Conservation (phyloP, 2,888 invertebrate genomes). For the Polydrusus cervinus region DNA sequence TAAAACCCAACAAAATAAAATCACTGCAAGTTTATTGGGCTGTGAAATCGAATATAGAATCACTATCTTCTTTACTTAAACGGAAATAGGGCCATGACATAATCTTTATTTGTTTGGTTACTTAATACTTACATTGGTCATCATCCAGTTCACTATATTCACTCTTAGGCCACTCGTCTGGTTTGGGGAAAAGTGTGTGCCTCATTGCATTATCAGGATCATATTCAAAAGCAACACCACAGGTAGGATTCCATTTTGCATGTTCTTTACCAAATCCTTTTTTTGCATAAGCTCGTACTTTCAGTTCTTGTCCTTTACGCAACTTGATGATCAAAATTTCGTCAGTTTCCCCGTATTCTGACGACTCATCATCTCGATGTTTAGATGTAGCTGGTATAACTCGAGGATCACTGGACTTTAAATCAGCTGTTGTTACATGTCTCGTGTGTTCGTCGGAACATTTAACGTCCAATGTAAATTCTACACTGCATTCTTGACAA, state of each 20-base stretch:
- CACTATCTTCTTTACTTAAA: too few relatives aligned
- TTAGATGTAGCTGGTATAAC: slow-evolving; percentile 96
- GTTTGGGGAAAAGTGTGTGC: slow-evolving; percentile 96
- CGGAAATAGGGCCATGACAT: too few relatives aligned
- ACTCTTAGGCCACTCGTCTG: slow-evolving; percentile 99
- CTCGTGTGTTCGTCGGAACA: slow-evolving; percentile 95
- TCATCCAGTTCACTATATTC: slow-evolving; percentile 96
- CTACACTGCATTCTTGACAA: slow-evolving; percentile 97
- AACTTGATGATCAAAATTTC: slow-evolving; percentile 86
- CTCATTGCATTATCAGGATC: slow-evolving; percentile 98
- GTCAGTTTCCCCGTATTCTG: slow-evolving; percentile 95
- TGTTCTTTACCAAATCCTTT: slow-evolving; percentile 98
- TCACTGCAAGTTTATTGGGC: too few relatives aligned
- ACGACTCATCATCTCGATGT: slow-evolving; percentile 92
- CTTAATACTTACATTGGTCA: slow-evolving; percentile 81
- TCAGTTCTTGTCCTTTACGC: slow-evolving; percentile 73
- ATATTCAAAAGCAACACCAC: slow-evolving; percentile 98
- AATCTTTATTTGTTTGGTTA: slow-evolving; percentile 51
- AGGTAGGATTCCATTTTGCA: slow-evolving; percentile 99
- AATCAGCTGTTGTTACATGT: slow-evolving; percentile 96
- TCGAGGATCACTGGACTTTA: slow-evolving; percentile 92
- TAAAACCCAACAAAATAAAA: too few relatives aligned
- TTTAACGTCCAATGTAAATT: slow-evolving; percentile 97
- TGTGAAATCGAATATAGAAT: too few relatives aligned
- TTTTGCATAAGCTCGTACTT: slow-evolving; percentile 90